Conservation (phyloP, 2,888 invertebrate species). For the Leucophenga maculata region DNA sequence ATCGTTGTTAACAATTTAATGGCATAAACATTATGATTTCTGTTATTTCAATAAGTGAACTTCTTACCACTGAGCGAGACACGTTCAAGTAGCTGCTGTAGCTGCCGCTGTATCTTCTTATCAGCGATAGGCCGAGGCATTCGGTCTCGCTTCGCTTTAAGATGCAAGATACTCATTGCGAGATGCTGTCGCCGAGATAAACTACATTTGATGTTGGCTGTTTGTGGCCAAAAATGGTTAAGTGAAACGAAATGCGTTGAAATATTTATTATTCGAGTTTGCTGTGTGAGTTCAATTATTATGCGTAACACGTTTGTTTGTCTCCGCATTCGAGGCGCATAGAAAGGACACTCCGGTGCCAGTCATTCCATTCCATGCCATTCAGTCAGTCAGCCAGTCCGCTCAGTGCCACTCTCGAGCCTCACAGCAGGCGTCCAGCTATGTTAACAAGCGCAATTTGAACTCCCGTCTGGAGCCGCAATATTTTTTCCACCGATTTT, state of each 20-base stretch:
- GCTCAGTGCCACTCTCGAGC: conserved; percentile 31
- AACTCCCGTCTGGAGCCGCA: conserved; percentile 55
- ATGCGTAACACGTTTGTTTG: conserved; percentile 61
- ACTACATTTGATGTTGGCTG: conserved; percentile 35
- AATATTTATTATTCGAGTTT: conserved; percentile 53
- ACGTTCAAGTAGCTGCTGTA: conserved; percentile 26
- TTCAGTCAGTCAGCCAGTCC: conserved; percentile 5
- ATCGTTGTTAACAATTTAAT: conserved; percentile 65
- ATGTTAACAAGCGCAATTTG: conserved; percentile 66
- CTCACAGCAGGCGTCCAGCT: conserved; percentile 67
- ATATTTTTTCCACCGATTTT: conserved; percentile 60
- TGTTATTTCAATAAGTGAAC: conserved; percentile 60
- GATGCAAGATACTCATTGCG: conserved; percentile 36
- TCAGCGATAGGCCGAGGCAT: conserved; percentile 37
- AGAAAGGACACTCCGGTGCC: not conserved
- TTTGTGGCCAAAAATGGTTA: conserved; percentile 16
- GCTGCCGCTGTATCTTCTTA: conserved; percentile 41
- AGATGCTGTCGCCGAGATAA: conserved; percentile 57
- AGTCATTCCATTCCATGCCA: conserved; percentile 20
- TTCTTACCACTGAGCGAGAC: no score
- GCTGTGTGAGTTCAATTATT: conserved; percentile 53
- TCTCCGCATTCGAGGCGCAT: not conserved
- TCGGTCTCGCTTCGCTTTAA: conserved; percentile 27
- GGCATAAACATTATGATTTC: conserved; percentile 66
- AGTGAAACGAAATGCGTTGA: conserved; percentile 47